Percentiles rank a stretch among this genome's conserved stretches.
Evolutionary conservation across 2,888 invertebrate species (phyloP).

Genomic region (Acrocyrtus sp.): DNA sequence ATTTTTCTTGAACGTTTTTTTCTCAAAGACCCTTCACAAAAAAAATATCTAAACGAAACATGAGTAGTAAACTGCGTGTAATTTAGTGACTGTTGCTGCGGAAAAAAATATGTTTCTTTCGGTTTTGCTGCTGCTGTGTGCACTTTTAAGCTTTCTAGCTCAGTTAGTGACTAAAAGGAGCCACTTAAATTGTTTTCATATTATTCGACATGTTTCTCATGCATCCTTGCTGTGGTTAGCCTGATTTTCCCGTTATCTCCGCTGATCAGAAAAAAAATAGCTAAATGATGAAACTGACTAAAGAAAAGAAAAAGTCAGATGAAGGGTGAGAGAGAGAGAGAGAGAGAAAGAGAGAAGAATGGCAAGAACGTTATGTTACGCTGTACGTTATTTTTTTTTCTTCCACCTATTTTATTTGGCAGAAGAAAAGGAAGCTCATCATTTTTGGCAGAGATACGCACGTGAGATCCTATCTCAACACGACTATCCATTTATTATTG

Average conservation of each 20-base stretch:
- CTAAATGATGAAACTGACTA: conserved; percentile 23
- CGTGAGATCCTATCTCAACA: conserved; percentile 52
- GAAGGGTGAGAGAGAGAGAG: conserved; percentile 3
- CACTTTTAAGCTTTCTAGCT: no score
- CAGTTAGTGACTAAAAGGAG: conserved; percentile 8
- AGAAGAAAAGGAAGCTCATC: conserved; percentile 52
- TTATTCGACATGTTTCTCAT: conserved; percentile 23
- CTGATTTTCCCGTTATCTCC: conserved; percentile 53
- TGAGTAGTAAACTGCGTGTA: no score
- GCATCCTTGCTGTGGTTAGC: conserved; percentile 43
- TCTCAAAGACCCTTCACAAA: no score
- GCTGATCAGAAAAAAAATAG: conserved; percentile 30
- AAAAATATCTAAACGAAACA: no score
- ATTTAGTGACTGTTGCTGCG: no score
- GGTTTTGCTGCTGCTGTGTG: no score
- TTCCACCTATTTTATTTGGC: conserved; percentile 40
- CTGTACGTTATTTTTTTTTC: conserved; percentile 31
- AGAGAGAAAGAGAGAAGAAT: background rate
- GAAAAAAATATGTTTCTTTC: no score
- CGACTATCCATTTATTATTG: conserved; percentile 48
- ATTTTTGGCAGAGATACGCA: conserved; percentile 51
- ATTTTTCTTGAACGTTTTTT: no score
- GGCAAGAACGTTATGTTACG: background rate
- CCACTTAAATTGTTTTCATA: conserved; percentile 40
- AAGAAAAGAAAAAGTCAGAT: conserved; percentile 4